Base-by-base conservation (phyloP, 2,113 vertebrate genomes). In the Chionis minor region DNA sequence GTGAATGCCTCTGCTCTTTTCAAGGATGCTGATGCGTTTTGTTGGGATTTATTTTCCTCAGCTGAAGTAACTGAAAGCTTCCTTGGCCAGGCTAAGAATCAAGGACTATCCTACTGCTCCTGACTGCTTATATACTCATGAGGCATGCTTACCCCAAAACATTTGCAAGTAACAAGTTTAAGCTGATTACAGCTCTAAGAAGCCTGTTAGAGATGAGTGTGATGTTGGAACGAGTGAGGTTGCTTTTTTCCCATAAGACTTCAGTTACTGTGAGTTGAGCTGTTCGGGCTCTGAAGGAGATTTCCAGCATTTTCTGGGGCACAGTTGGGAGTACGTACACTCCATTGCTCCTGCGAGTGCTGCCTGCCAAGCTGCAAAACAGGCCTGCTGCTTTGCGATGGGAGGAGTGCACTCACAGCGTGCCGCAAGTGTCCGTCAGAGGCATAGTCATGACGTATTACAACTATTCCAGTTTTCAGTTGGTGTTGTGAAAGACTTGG, bases 371-470 rank as follows among this genome's bases (percentile, higher is more conserved):
- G 30, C 20, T 1, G 11, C 20, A 14, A 27, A 35, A 17, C 10
- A 33, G 15, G 22, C 12, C 9, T 70, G 42, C 28, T 1, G 12
- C 21, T 20, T 30, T 24, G 63, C 49, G 12, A 15, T 23, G 42
- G 49, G 32, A 35, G 42, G n/a, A 30, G 5, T 7, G 21, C 42
- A n/a, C 42, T 28, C 49, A 5, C 20, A 15, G 38, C 20, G 3
- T 10, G 2, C 21, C 38, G 4, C 58, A 56, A 10, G 3, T 10
- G 2, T 33, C 33, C n/a, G 2, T 38, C 45, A 24, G 52, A 17
- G 20, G 44, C 15, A 3, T 10, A 6, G 42, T 17, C 40, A 12
- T 13, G 42, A 8, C 3, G 1, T 38, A 4, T 44, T 10, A 6
- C 40, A 14, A 5, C 54, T 15, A 0, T 13, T 52, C 52, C 70